These are phyloP conservation scores for Chalcis sispes DNA, from an alignment of 2,888 invertebrate species.

Conservation along the genomic window DNA sequence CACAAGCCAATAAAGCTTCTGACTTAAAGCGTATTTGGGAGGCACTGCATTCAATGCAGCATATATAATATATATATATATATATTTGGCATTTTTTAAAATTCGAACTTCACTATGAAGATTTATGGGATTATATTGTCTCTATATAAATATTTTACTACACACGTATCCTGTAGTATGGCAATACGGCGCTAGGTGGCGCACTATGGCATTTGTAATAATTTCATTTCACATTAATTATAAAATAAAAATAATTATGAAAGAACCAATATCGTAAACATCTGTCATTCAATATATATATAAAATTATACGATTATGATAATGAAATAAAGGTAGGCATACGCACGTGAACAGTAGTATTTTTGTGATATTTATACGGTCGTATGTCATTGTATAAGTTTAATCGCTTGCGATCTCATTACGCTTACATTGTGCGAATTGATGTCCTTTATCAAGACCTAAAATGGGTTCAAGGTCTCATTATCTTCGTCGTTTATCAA, in stretches of 20 bases:
- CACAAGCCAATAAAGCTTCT: conserved; percentile 17
- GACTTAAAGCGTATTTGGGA: conserved; percentile 36
- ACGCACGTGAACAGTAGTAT: not conserved
- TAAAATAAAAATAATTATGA: not conserved
- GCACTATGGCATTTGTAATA: too few species aligned
- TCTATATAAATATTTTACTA: conserved; percentile 31
- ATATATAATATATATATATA: not conserved
- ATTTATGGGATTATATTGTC: conserved; percentile 29
- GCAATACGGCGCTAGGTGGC: conserved; percentile 11
- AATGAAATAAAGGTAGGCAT: not conserved
- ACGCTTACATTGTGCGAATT: not conserved
- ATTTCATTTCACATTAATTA: not conserved
- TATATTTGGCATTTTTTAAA: conserved; percentile 38
- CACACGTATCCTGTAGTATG: conserved; percentile 9
- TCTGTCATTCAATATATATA: not conserved
- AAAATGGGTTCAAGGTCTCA: too few species aligned
- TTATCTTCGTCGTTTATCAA: not conserved
- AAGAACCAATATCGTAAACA: not conserved
- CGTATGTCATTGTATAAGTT: not conserved
- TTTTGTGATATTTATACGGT: not conserved
- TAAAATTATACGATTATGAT: not conserved
- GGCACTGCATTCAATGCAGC: not conserved
- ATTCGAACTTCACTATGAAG: conserved; percentile 38
- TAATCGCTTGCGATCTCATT: conserved; percentile 11
- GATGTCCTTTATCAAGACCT: too few species aligned